Evolutionary conservation across 2,113 vertebrate species (phyloP).

Genomic region (Varanus salvator): DNA sequence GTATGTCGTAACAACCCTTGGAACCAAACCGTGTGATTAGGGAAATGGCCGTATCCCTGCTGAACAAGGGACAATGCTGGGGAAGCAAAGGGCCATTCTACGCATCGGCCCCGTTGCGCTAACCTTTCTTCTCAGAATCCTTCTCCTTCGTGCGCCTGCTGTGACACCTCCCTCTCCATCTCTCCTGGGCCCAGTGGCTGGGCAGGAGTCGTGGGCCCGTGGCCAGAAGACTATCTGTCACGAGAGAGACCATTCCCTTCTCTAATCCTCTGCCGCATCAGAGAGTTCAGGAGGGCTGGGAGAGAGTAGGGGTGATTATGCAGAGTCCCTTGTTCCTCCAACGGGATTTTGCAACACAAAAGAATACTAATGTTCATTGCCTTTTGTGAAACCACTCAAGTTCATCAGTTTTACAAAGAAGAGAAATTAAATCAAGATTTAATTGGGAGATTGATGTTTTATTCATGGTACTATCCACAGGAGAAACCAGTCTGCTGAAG

Average conservation of each 20-base stretch:
- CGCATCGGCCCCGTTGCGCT: not conserved
- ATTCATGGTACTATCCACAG: conserved; percentile 86
- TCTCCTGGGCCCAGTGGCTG: not conserved
- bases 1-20: not conserved
- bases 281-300: conserved; percentile 66
- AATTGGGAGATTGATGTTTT: conserved; percentile 90
- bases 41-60: too few relatives aligned
- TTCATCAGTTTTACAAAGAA: conserved; percentile 91
- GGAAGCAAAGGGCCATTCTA: not conserved
- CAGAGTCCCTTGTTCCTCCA: conserved; percentile 76
- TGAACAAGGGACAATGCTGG: not conserved
- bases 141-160: not conserved
- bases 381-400: conserved; percentile 86
- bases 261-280: conserved; percentile 17
- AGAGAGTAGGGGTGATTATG: conserved; percentile 72
- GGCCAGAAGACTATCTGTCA: not conserved
- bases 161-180: accelerated
- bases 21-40: too few relatives aligned
- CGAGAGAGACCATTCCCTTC: conserved; percentile 29
- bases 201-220: not conserved
- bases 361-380: conserved; percentile 82
- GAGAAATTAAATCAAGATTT: conserved; percentile 89
- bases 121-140: not conserved
- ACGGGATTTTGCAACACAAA: conserved; percentile 85
- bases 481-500: conserved; percentile 83